Base-by-base conservation (phyloP, 2,797 vertebrate genomes). In the Siniperca scherzeri region DNA sequence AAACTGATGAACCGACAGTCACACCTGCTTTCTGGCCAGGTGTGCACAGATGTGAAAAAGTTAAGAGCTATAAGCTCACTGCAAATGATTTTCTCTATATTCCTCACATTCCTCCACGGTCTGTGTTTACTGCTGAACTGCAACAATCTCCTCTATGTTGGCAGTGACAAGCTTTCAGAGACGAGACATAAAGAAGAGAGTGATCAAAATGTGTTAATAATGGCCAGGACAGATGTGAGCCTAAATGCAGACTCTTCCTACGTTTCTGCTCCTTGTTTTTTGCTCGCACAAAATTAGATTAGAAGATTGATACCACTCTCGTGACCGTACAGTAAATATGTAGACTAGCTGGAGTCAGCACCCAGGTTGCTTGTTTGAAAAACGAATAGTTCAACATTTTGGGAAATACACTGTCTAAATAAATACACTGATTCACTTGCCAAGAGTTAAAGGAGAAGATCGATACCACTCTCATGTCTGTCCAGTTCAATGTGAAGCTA, bases 21-120 rank as follows among this genome's bases (percentile, higher is more conserved):
- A 59, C 46, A 3, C 52, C 36, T 53, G 4, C 27, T 46, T 62
- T 73, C 27, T 55, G 59, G 11, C 57, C 76, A 83, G 82, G 82
- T 78, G 66, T 66, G 68, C 65, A 48, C 74, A 82, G 80, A 82
- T 87, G 80, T 85, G 59, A 77, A 75, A 67, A 71, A 70, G 55
- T 68, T 40, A 71, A 57, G 77, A 48, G 60, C 78, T 81, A 50
- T 57, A 78, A 74, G 55, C 46, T 70, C 65, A 53, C 42, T 77
- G 70, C 53, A 53, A 59, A 82, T 78, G 8, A 71, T 87, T 84
- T 81, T 83, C 42, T 75, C 66, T 61, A 80, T 71, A 90, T 91
- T 90, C 85, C 65, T 80, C 52, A 38, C 70, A 88, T 92, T 90
- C 82, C 73, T 80, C 40, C 12, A 19, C 33, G 22, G 46, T 25